Evolutionary conservation across 2,888 invertebrate species (phyloP).

Genomic region (Capitulum mitella): DNA sequence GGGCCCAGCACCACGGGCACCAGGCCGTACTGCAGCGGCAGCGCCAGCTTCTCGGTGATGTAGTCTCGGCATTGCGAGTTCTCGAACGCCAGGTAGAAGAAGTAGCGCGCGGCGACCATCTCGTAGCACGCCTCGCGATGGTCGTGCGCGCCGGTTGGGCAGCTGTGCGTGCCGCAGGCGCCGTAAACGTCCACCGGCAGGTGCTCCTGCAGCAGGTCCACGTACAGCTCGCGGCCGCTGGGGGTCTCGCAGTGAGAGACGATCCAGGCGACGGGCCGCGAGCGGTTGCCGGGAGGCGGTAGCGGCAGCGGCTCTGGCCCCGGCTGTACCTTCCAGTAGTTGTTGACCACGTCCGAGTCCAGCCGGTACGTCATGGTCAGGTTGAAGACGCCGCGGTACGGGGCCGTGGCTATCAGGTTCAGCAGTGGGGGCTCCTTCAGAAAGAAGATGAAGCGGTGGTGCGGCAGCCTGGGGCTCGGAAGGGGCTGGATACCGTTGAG

Average conservation of each 20-base stretch:
- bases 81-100: constrained; percentile 20
- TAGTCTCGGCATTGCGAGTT: constrained; percentile 6
- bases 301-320: constrained; percentile 1
- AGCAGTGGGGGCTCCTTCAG: constrained; percentile 35
- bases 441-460: constrained; percentile 36
- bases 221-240: background rate
- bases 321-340: constrained; percentile 25
- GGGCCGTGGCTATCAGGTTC: background rate
- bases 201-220: background rate
- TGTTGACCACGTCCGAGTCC: constrained; percentile 30
- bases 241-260: background rate
- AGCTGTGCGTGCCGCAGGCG: background rate
- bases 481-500: constrained; percentile 30
- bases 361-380: constrained; percentile 31
- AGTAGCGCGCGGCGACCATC: background rate
- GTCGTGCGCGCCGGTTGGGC: background rate
- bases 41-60: constrained; percentile 1
- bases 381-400: constrained; percentile 28
- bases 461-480: constrained; percentile 28
- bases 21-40: constrained; percentile 9
- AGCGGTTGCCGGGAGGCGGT: background rate
- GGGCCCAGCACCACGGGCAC: constrained; percentile 29
- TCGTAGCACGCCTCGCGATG: background rate
- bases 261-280: background rate
- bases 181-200: background rate